A percentile compares a stretch with the other conserved stretches of the same genome.
phyloP scores from a whole-genome alignment of 2,888 invertebrate genomes.

The Lasioglossum morio region DNA sequence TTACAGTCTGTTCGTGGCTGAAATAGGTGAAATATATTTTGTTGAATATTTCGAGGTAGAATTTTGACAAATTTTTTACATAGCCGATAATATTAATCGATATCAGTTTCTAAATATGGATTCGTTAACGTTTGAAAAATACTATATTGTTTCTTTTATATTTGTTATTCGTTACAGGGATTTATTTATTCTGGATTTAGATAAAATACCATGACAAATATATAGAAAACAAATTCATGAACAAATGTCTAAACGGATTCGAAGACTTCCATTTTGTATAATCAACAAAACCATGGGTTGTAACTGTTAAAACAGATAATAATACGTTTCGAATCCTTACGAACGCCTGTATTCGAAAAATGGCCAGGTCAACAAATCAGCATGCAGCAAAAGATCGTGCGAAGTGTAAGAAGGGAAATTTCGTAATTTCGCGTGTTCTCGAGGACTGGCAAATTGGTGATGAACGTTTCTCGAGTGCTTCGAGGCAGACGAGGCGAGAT shows the following conservation, averaged over 20 bases:
- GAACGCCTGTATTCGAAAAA: background rate
- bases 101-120: background rate
- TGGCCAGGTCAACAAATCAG: too few species aligned
- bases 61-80: background rate
- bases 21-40: background rate
- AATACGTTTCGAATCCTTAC: background rate
- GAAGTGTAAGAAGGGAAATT: background rate
- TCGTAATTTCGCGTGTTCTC: background rate
- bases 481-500: conserved; percentile 36
- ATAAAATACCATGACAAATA: too few species aligned
- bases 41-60: background rate
- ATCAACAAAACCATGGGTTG: background rate
- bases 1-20: background rate
- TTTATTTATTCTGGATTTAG: too few species aligned
- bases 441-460: background rate
- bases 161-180: too few species aligned
- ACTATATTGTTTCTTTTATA: too few species aligned
- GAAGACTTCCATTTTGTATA: background rate
- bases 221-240: background rate
- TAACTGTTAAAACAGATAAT: background rate
- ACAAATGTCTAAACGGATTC: background rate
- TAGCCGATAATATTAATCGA: too few species aligned
- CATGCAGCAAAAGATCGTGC: background rate
- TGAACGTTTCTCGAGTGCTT: background rate
- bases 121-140: background rate